These are phyloP conservation scores for Tipula helvola DNA, from an alignment of 2,888 invertebrate genomes.

Conservation along the genomic window DNA sequence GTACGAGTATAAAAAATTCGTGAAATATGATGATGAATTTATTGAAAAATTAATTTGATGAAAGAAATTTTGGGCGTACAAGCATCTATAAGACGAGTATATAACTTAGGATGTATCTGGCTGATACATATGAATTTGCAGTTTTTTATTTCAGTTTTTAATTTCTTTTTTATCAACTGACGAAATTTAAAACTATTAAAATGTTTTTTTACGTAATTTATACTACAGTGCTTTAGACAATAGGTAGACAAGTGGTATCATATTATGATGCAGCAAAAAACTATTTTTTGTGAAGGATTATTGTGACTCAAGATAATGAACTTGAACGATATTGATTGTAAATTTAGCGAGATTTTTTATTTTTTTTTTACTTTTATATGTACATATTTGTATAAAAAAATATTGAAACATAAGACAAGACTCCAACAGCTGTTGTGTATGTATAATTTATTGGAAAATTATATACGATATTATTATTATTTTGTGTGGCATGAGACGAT, in stretches of 20 bases:
- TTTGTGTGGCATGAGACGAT: not conserved
- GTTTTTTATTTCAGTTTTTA: not conserved
- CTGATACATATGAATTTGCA: not conserved
- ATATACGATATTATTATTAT: not conserved
- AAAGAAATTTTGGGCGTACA: not conserved
- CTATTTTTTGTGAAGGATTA: not conserved
- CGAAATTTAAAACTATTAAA: not conserved
- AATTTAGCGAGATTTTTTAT: not conserved
- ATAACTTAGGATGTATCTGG: not conserved
- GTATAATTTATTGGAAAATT: not conserved
- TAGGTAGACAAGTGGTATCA: not conserved
- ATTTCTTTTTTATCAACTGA: not conserved
- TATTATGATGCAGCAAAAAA: not conserved
- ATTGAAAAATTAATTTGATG: not conserved
- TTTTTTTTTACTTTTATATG: not conserved
- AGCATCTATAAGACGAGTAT: not conserved
- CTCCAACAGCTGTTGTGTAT: not conserved
- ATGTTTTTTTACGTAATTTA: not conserved
- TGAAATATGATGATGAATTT: constrained; percentile 4
- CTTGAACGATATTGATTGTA: not conserved
- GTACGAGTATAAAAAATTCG: not conserved
- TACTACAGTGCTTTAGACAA: not conserved
- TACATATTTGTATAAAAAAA: not conserved
- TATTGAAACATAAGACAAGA: not conserved
- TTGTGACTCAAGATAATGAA: not conserved